These are phyloP conservation scores for Dorcus parallelipipedus DNA, from an alignment of 2,888 invertebrate genomes.

Conservation along the genomic window DNA sequence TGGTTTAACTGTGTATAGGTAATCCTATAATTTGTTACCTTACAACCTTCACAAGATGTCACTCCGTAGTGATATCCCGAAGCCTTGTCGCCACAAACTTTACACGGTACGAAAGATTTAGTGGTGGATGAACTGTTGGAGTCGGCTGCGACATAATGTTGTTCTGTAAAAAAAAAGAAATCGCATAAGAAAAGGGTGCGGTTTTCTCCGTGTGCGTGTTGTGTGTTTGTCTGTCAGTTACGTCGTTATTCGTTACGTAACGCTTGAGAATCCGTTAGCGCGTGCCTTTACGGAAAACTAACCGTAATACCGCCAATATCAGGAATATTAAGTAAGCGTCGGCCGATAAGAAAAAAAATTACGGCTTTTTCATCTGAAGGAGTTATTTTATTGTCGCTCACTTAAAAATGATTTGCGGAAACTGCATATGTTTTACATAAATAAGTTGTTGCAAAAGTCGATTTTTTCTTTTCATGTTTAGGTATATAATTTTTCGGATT, in stretches of 20 bases:
- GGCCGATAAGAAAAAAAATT: neutral
- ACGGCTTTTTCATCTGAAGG: neutral
- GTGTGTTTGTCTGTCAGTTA: neutral
- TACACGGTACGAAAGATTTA: slow-evolving; percentile 89
- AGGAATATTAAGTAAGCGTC: slow-evolving; percentile 22
- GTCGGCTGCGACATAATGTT: slow-evolving; percentile 74
- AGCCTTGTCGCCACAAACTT: slow-evolving; percentile 95
- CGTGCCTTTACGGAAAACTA: slow-evolving; percentile 31
- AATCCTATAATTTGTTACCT: slow-evolving; percentile 60
- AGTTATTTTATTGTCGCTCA: too few species aligned
- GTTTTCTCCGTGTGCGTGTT: neutral
- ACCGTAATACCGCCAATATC: slow-evolving; percentile 29
- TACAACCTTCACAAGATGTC: slow-evolving; percentile 97
- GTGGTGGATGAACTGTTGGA: slow-evolving; percentile 73
- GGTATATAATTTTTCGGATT: too few species aligned
- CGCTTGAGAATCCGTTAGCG: slow-evolving; percentile 25
- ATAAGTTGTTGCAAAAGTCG: too few species aligned
- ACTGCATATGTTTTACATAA: too few species aligned
- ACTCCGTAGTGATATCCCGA: slow-evolving; percentile 98
- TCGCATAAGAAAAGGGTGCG: neutral
- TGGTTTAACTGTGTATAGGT: too few species aligned
- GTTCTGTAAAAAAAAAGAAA: slow-evolving; percentile 54
- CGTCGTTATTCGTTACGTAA: neutral
- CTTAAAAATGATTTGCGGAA: too few species aligned
- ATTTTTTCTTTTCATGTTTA: too few species aligned